Conservation (phyloP, 2,113 vertebrate species). For the Seriola quinqueradiata region DNA sequence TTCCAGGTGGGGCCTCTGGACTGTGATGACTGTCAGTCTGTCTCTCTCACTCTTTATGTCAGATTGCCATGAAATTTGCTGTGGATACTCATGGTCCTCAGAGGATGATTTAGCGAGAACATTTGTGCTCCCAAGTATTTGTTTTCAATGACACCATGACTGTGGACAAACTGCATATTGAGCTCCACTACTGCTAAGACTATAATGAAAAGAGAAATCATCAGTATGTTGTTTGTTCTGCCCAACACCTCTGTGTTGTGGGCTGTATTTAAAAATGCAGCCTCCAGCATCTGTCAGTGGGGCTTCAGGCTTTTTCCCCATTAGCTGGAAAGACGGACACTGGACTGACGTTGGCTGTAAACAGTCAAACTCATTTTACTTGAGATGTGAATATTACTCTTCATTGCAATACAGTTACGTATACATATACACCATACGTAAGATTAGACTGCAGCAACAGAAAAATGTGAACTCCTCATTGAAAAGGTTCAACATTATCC, state of each 20-base stretch:
- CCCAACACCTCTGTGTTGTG: neutral
- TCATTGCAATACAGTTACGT: neutral
- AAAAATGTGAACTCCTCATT: neutral
- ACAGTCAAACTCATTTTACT: slow-evolving; percentile 5
- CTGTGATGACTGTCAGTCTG: neutral
- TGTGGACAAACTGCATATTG: neutral
- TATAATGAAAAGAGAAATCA: slow-evolving; percentile 27
- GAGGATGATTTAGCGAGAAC: slow-evolving; percentile 5
- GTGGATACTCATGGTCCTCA: slow-evolving; percentile 1
- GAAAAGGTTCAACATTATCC: neutral
- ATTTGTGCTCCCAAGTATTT: slow-evolving; percentile 1
- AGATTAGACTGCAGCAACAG: slow-evolving; percentile 6
- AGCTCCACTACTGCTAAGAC: slow-evolving; percentile 2
- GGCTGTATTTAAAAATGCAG: slow-evolving; percentile 19
- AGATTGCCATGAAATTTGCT: neutral
- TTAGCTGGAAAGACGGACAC: no score
- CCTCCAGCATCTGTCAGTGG: slow-evolving; percentile 15
- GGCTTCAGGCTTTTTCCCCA: neutral
- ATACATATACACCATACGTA: neutral
- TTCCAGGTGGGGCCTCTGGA: neutral
- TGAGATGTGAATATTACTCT: neutral
- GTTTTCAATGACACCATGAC: slow-evolving; percentile 18
- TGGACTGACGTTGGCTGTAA: slow-evolving; percentile 28
- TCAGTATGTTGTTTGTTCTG: slow-evolving; percentile 26
- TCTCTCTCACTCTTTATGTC: neutral